A percentile compares a stretch with the other conserved stretches of the same genome.
Evolutionary conservation across 2,888 invertebrate species (phyloP).

Genomic region (Scaptodrosophila latifasciaeformis): DNA sequence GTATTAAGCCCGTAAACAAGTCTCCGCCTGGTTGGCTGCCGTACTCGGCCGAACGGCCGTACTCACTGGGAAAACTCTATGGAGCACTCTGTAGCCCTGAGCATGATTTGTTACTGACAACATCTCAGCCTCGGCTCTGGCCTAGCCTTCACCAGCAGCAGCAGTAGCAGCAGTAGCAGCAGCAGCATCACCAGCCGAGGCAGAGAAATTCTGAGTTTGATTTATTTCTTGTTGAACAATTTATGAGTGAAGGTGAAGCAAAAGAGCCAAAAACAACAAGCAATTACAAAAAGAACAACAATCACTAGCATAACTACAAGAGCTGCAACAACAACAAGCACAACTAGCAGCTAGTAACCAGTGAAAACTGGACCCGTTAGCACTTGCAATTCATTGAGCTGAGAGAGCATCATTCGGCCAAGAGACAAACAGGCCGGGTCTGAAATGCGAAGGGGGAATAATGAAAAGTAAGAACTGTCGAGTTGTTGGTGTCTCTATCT

Average conservation of each 20-base stretch:
- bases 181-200: not conserved
- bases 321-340: constrained; percentile 1
- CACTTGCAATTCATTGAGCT: constrained; percentile 49
- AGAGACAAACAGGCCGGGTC: too few species aligned
- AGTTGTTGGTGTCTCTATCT: not conserved
- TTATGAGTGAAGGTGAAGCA: constrained; percentile 49
- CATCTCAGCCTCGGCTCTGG: constrained; percentile 52
- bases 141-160: constrained; percentile 16
- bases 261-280: constrained; percentile 45
- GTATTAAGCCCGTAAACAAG: constrained; percentile 66
- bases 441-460: not conserved
- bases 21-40: constrained; percentile 29
- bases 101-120: constrained; percentile 66
- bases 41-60: constrained; percentile 24
- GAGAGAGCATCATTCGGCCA: constrained; percentile 20
- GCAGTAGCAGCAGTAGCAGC: constrained; percentile 7
- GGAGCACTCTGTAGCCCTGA: constrained; percentile 63
- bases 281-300: constrained; percentile 16
- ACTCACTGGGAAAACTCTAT: constrained; percentile 29
- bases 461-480: too few species aligned
- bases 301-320: not conserved
- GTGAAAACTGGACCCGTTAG: constrained; percentile 14
- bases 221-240: constrained; percentile 68
- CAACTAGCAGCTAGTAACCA: constrained; percentile 14
- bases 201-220: constrained; percentile 50